Percentiles rank a stretch among this genome's conserved stretches.
These are phyloP conservation scores for Mungos mungo DNA, from an alignment of 2,113 vertebrate species.

Conservation along the genomic window DNA sequence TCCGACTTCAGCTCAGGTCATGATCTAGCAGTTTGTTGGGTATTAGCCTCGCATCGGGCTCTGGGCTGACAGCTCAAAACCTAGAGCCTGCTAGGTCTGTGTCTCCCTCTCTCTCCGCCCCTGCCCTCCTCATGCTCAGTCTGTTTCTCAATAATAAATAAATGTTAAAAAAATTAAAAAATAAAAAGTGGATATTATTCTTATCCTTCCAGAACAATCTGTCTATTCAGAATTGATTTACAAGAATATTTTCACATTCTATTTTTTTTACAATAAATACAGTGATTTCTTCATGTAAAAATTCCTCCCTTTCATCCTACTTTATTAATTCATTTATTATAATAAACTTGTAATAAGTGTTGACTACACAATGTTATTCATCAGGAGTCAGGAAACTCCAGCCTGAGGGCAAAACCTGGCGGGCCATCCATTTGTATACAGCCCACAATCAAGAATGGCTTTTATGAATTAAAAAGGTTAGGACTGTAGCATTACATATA, in stretches of 20 bases:
- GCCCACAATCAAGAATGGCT: background rate
- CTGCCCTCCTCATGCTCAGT: no score
- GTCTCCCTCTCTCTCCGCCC: no score
- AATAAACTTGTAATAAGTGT: background rate
- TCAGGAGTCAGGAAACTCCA: background rate
- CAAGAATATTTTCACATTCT: background rate
- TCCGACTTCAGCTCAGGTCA: no score
- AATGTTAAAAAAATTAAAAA: no score
- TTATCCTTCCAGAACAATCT: background rate
- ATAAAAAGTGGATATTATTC: background rate
- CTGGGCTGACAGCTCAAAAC: no score
- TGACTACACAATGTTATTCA: background rate
- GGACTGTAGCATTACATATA: background rate
- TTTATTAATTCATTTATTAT: background rate
- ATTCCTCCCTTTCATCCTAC: background rate
- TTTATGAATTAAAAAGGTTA: background rate
- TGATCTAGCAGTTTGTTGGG: no score
- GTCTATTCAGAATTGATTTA: conserved; percentile 10
- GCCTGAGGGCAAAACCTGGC: background rate
- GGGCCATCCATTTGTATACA: background rate
- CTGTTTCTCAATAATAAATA: no score
- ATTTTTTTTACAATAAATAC: background rate
- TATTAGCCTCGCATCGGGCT: no score
- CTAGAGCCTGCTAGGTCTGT: no score
- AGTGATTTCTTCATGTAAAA: background rate